Conservation (phyloP, 2,888 invertebrate species). For the Pedicia rivosa region DNA sequence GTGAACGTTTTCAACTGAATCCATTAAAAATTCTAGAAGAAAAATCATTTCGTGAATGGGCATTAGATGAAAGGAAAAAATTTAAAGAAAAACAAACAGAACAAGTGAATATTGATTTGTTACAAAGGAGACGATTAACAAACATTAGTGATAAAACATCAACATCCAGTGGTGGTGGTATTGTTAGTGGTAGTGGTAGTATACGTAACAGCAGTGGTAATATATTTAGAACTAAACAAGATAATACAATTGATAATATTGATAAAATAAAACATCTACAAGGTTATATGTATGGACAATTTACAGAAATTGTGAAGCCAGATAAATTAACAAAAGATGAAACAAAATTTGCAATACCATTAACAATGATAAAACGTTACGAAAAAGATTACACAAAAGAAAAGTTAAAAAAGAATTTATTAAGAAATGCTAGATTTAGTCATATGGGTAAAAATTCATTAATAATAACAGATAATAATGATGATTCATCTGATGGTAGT, state of each 20-base stretch:
- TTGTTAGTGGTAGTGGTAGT: too few relatives aligned
- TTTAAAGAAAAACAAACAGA: slow-evolving; percentile 1
- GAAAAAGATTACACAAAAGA: not conserved
- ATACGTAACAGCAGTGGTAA: too few relatives aligned
- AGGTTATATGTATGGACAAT: slow-evolving; percentile 10
- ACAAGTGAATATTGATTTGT: not conserved
- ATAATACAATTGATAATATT: too few relatives aligned
- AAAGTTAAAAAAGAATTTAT: slow-evolving; percentile 3
- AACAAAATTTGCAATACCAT: slow-evolving; percentile 10
- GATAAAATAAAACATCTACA: slow-evolving; percentile 1
- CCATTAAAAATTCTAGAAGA: too few relatives aligned
- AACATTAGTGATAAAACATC: too few relatives aligned
- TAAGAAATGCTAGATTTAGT: slow-evolving; percentile 7
- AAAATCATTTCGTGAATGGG: slow-evolving; percentile 6
- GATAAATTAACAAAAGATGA: slow-evolving; percentile 3
- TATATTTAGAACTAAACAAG: too few relatives aligned
- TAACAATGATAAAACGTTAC: slow-evolving; percentile 10
- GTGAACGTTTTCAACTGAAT: not conserved
- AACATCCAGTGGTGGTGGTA: too few relatives aligned
- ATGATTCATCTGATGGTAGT: slow-evolving; percentile 9
- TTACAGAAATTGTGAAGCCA: slow-evolving; percentile 5
- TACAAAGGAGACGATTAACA: too few relatives aligned
- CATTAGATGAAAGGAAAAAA: slow-evolving; percentile 7
- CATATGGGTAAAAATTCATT: slow-evolving; percentile 11
- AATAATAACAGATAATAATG: slow-evolving; percentile 8